Base-by-base conservation (phyloP, 2,797 vertebrate species). In the Microctenopoma stevenorrisi region DNA sequence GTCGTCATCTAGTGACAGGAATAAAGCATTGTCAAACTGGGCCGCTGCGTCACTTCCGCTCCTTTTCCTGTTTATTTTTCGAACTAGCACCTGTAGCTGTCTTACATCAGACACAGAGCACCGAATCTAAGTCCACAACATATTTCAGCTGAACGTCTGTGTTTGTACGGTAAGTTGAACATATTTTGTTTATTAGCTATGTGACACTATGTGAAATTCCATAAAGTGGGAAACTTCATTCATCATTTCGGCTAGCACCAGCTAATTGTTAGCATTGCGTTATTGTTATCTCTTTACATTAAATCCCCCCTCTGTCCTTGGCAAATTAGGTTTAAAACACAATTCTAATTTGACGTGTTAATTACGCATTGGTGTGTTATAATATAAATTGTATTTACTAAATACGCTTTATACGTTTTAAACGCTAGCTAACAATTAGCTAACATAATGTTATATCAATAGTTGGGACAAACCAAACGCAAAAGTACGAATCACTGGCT, bases 11-110 rank as follows among this genome's bases (percentile, higher is more conserved):
- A 9, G 61, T 75, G 86, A 57, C 10, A 0, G 0, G 13, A 38
- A 7, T n/a, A 2, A 16, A 55, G 26, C 18, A 70, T 15, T 69
- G n/a, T 5, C 5, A 1, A 16, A 12, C 22, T 5, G 1, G 18
- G 1, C 5, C 1, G 1, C 0, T 38, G 3, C 86, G 85, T 88
- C 82, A 89, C 64, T 47, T 89, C 87, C 85, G 2, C 4, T 72
- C 10, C 0, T 22, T 14, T 90, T 89, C 87, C 88, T 84, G 86
- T 89, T 87, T 85, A 57, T 78, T 26, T 67, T 64, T 68, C 14
- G 1, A 22, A n/a, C 13, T 30, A 50, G 49, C 64, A 1, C 16
- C 13, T 4, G 12, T 26, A 11, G 12, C 42, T 46, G 38, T 25
- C 37, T 0, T 22, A 10, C 1, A 38, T 13, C 15, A 54, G 26